phyloP scores from a whole-genome alignment of 2,797 vertebrate genomes.

The Hoplostethus atlanticus region DNA sequence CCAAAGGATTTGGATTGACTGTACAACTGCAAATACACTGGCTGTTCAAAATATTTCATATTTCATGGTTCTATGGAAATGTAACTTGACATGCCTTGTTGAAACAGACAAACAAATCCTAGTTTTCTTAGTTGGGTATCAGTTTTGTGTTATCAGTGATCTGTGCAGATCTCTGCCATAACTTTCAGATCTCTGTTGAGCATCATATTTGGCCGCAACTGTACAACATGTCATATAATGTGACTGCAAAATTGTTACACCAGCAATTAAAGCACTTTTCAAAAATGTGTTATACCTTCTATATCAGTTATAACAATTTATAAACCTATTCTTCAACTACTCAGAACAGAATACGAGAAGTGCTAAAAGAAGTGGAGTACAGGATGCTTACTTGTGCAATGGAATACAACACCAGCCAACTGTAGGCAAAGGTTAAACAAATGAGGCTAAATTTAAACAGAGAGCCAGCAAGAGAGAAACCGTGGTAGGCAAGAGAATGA shows the following conservation, averaged over 20 bases:
- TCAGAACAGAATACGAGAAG: slow-evolving; percentile 4
- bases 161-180: neutral
- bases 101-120: too few species aligned
- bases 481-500: slow-evolving; percentile 13
- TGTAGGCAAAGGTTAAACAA: too few species aligned
- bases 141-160: neutral
- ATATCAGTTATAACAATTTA: slow-evolving; percentile 35
- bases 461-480: slow-evolving; percentile 34
- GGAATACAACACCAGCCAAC: slow-evolving; percentile 37
- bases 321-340: slow-evolving; percentile 29
- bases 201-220: neutral
- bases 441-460: slow-evolving; percentile 45
- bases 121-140: too few species aligned
- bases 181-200: neutral
- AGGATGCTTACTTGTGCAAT: slow-evolving; percentile 57
- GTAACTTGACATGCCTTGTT: too few species aligned
- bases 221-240: neutral
- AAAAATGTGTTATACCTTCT: slow-evolving; percentile 41
- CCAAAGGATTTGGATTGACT: too few species aligned
- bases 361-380: slow-evolving; percentile 21
- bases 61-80: too few species aligned
- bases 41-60: too few species aligned
- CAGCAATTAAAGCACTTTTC: slow-evolving; percentile 25
- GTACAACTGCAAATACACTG: too few species aligned
- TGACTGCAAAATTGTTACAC: too few species aligned